These are phyloP conservation scores for Spea multiplicata DNA, from an alignment of 2,113 vertebrate species.

Conservation along the genomic window DNA sequence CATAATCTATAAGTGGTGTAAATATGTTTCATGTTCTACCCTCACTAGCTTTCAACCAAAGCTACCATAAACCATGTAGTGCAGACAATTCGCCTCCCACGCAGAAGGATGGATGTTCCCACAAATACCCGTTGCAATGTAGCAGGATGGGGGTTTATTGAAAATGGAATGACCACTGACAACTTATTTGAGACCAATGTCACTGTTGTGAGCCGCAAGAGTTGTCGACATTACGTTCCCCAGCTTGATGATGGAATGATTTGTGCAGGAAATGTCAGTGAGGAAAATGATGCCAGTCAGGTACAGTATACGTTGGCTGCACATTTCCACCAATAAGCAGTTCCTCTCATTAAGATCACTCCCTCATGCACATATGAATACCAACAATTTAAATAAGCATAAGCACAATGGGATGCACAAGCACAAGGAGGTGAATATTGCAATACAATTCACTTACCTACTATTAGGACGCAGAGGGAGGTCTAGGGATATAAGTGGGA, in stretches of 20 bases:
- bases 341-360: too few species aligned
- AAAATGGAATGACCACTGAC: rapidly evolving
- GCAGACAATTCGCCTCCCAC: slow-evolving; percentile 46
- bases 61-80: slow-evolving; percentile 44
- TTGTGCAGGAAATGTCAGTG: slow-evolving; percentile 51
- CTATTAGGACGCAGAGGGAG: too few species aligned
- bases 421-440: too few species aligned
- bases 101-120: slow-evolving; percentile 1
- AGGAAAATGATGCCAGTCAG: slow-evolving; percentile 56
- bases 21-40: background rate
- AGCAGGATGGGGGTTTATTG: slow-evolving; percentile 44
- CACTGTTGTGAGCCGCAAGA: slow-evolving; percentile 55
- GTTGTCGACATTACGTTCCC: slow-evolving; percentile 36
- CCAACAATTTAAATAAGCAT: too few species aligned
- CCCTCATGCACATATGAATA: too few species aligned
- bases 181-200: slow-evolving; percentile 56
- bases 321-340: too few species aligned
- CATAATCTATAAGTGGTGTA: too few species aligned
- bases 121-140: slow-evolving; percentile 40
- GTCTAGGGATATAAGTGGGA: too few species aligned
- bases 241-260: slow-evolving; percentile 43
- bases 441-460: too few species aligned
- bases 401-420: too few species aligned
- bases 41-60: slow-evolving; percentile 46
- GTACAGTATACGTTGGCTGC: slow-evolving; percentile 21